These are phyloP conservation scores for Gallinago media DNA, from an alignment of 2,113 vertebrate species.

Conservation along the genomic window DNA sequence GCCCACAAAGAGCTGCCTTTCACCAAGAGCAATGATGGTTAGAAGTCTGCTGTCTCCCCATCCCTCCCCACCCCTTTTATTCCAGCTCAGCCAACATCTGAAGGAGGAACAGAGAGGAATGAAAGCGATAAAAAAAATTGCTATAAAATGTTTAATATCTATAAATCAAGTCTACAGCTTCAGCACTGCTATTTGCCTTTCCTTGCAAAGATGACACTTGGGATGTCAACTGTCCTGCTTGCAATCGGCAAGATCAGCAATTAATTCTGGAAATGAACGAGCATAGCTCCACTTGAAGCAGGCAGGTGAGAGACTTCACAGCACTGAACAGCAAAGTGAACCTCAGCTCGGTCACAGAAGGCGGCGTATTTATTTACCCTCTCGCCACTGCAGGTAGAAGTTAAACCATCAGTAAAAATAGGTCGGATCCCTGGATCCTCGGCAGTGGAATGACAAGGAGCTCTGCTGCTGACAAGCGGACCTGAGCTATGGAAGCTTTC, in stretches of 20 bases:
- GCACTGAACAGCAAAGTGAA: neutral
- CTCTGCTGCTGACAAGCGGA: neutral
- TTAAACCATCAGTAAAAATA: neutral
- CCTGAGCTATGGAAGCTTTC: neutral
- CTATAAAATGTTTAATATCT: conserved; percentile 1
- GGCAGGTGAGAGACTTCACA: neutral
- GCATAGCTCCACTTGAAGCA: neutral
- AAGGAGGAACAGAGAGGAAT: conserved; percentile 36
- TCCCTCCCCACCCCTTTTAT: neutral
- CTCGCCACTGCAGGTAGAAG: neutral
- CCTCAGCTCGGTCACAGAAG: neutral
- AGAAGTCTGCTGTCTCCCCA: neutral
- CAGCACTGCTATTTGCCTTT: neutral
- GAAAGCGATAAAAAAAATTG: neutral
- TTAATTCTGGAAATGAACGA: neutral
- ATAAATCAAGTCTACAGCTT: conserved; percentile 22
- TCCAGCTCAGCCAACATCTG: neutral
- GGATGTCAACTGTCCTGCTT: neutral
- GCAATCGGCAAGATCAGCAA: neutral
- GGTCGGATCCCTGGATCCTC: neutral
- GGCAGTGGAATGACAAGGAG: neutral
- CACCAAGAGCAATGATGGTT: neutral
- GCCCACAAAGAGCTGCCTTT: neutral
- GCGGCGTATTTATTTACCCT: neutral
- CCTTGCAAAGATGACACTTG: neutral